Conservation (phyloP, 2,797 vertebrate genomes). For the Petrocephalus sullivani region DNA sequence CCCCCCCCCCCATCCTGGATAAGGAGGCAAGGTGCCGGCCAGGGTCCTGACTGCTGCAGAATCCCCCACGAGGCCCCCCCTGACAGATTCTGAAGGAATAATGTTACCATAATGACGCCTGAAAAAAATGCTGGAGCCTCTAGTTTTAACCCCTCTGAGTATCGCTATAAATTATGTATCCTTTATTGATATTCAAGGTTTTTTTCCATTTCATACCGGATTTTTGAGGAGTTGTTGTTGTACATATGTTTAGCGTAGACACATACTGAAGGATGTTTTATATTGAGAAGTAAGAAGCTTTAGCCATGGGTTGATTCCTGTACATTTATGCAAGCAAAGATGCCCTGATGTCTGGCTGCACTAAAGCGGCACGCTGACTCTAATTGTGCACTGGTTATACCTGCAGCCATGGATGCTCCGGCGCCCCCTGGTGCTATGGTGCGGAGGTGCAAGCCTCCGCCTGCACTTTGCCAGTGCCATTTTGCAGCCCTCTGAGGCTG, state of each 20-base stretch:
- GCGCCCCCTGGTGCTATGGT: not conserved
- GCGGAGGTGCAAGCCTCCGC: not conserved
- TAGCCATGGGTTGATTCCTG: not conserved
- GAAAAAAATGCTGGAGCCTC: not conserved
- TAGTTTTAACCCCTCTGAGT: not conserved
- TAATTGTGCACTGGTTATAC: not conserved
- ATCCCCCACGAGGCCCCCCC: slow-evolving; percentile 36
- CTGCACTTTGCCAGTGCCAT: not conserved
- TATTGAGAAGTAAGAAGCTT: not conserved
- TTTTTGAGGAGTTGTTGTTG: not conserved
- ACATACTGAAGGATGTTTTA: not conserved
- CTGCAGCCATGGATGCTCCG: not conserved
- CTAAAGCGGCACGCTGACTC: not conserved
- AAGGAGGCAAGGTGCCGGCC: slow-evolving; percentile 55
- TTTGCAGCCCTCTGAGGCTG: not conserved
- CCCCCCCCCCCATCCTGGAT: slow-evolving; percentile 43
- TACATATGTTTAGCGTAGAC: not conserved
- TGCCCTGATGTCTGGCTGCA: not conserved
- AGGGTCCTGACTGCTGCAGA: slow-evolving; percentile 46
- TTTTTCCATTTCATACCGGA: not conserved
- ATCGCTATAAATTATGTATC: not conserved
- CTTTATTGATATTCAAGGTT: not conserved
- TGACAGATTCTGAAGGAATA: slow-evolving; percentile 39
- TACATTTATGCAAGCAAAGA: not conserved
- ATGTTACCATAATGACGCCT: not conserved